Percentiles rank a stretch among this genome's conserved stretches.
Conservation (phyloP, 2,888 invertebrate genomes). For the Xestobium rufovillosum region DNA sequence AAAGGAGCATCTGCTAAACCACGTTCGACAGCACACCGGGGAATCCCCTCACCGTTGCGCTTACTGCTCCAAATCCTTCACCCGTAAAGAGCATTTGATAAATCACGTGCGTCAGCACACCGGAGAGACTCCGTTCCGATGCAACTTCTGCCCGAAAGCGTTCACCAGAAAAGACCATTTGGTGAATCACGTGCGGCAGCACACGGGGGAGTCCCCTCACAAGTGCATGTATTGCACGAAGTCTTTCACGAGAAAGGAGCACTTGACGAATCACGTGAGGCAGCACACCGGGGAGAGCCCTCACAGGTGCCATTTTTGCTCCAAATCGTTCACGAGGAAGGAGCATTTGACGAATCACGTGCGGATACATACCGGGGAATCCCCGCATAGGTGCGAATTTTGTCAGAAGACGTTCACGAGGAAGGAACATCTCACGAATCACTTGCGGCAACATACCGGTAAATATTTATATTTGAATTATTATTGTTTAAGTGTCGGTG, state of each 20-base stretch:
- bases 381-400: constrained; percentile 63
- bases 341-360: constrained; percentile 83
- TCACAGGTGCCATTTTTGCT: constrained; percentile 76
- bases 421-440: constrained; percentile 65
- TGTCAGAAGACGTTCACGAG: constrained; percentile 64
- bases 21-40: constrained; percentile 71
- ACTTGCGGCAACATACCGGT: constrained; percentile 64
- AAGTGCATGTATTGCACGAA: constrained; percentile 71
- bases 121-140: constrained; percentile 68
- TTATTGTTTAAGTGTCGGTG: no score
- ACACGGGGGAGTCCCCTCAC: constrained; percentile 63
- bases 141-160: constrained; percentile 78
- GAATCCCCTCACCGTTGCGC: constrained; percentile 81
- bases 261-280: constrained; percentile 76
- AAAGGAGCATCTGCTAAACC: constrained; percentile 69
- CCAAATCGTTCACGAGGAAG: constrained; percentile 78
- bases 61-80: constrained; percentile 81
- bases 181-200: constrained; percentile 59
- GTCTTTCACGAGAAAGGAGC: constrained; percentile 73
- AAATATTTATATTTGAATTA: no score
- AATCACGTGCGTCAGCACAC: constrained; percentile 80
- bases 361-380: constrained; percentile 56
- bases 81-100: constrained; percentile 76
- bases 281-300: constrained; percentile 86
- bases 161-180: constrained; percentile 80